Percentiles rank a stretch among this genome's conserved stretches.
These are phyloP conservation scores for Anableps anableps DNA, from an alignment of 2,797 vertebrate genomes.

Conservation along the genomic window DNA sequence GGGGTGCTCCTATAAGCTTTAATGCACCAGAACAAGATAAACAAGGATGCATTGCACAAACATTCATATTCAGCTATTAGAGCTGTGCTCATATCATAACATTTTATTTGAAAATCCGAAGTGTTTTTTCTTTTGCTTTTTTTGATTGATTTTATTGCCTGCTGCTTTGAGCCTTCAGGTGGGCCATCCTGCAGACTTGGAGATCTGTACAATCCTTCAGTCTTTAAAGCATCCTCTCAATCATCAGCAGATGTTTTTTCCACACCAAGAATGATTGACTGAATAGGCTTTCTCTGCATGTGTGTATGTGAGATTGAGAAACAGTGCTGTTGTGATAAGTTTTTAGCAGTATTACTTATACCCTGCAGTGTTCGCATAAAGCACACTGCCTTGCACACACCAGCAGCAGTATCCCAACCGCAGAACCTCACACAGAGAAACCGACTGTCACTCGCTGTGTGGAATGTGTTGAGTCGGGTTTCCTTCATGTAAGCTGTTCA, in stretches of 20 bases:
- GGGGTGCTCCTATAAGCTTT: conserved; percentile 6
- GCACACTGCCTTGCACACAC: conserved; percentile 20
- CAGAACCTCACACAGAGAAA: conserved; percentile 52
- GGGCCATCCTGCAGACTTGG: conserved; percentile 10
- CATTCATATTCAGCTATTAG: conserved; percentile 7
- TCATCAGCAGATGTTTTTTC: conserved; percentile 65
- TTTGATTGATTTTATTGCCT: conserved; percentile 25
- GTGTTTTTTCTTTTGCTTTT: conserved; percentile 2
- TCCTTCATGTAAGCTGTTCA: conserved; percentile 52
- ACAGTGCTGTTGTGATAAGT: neutral
- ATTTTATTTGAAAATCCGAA: conserved; percentile 6
- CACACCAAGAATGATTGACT: conserved; percentile 33
- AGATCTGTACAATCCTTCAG: conserved; percentile 21
- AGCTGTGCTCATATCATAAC: neutral
- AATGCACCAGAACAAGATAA: conserved; percentile 9
- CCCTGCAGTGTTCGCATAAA: conserved; percentile 18
- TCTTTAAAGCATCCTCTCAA: conserved; percentile 59
- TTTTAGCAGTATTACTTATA: conserved; percentile 12
- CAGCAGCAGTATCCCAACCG: conserved; percentile 44
- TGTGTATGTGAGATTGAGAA: conserved; percentile 20
- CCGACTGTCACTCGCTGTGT: conserved; percentile 44
- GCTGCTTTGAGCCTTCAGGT: conserved; percentile 30
- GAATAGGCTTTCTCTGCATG: conserved; percentile 10
- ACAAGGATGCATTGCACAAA: neutral
- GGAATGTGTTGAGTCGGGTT: conserved; percentile 57